Base-by-base conservation (phyloP, 2,888 invertebrate genomes). In the Drosophila hamatofila region DNA sequence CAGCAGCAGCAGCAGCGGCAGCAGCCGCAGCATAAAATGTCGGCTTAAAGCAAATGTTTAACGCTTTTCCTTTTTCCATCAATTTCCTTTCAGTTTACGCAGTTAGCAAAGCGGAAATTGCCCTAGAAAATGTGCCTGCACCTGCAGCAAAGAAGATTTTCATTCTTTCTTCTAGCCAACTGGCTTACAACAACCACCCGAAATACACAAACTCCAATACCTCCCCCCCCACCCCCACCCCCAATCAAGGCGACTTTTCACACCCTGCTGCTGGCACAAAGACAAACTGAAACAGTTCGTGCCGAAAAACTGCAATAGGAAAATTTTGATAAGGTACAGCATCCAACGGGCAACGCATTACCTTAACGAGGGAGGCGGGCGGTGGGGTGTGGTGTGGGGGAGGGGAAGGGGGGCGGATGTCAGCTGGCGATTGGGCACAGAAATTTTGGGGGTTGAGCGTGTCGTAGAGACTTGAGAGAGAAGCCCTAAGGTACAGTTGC, bases 271-370 rank as follows among this genome's bases (percentile, higher is more conserved):
- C 16, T 6, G 14, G n/a, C 14, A 51, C 11, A 35, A 52, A 67
- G 41, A 49, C 65, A 59, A 48, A 51, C 51, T 27, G 23, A 39
- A 33, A 33, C 42, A n/a, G 42, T 23, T 12, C 16, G 49, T 25
- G 41, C n/a, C 41, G 41, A 23, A 67, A 72, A 77, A 76, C 51
- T 77, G 78, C 73, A 76, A 55, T 52, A 62, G 69, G 49, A 41
- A 73, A 56, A 62, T 69, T 69, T 69, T 56, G 73, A 77, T 72
- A 72, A 60, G 64, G 75, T 65, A 72, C 64, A 64, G 30, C 39
- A 48, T 16, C 14, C 39, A 23, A 30, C 49, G 18, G n/a, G 7
- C 49, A 49, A 27, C 33, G 33, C 14, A 48, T 27, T 27, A 67
- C 55, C 67, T 59, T 72, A 73, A 62, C 72, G 58, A 66, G 66